A percentile compares a stretch with the other conserved stretches of the same genome.
These are phyloP conservation scores for Oxyruncus cristatus DNA, from an alignment of 2,113 vertebrate species.

Conservation along the genomic window DNA sequence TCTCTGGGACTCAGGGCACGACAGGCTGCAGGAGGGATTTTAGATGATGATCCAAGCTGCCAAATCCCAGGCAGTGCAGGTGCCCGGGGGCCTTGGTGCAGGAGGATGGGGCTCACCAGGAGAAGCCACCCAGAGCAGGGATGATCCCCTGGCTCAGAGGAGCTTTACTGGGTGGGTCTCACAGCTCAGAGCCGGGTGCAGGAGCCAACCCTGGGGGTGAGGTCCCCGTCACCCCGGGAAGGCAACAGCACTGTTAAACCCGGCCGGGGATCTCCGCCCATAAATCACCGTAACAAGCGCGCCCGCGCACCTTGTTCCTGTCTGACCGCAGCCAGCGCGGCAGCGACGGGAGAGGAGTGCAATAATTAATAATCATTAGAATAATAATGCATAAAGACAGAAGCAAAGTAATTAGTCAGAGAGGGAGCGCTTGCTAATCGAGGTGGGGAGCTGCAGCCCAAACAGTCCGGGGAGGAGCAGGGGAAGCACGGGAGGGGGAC, in stretches of 20 bases:
- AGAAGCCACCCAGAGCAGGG: neutral
- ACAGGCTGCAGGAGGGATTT: neutral
- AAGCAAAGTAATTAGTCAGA: constrained; percentile 46
- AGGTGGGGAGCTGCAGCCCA: neutral
- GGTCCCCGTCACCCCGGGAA: neutral
- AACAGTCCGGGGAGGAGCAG: neutral
- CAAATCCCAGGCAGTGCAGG: neutral
- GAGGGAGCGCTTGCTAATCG: neutral
- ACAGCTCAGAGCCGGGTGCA: neutral
- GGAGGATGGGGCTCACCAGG: rapidly evolving
- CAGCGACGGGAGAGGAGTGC: neutral
- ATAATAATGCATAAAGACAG: constrained; percentile 61
- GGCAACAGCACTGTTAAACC: neutral
- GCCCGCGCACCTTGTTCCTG: neutral
- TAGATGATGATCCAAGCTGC: neutral
- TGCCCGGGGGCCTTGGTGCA: too few relatives aligned
- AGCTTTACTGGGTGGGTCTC: too few relatives aligned
- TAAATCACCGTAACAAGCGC: neutral
- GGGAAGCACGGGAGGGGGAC: neutral
- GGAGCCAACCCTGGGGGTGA: neutral
- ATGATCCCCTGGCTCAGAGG: rapidly evolving
- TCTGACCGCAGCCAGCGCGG: neutral
- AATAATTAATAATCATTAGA: constrained; percentile 64
- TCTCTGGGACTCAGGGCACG: rapidly evolving
- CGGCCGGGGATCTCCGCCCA: rapidly evolving